phyloP scores from a whole-genome alignment of 2,888 invertebrate genomes.

The Synergus japonicus region DNA sequence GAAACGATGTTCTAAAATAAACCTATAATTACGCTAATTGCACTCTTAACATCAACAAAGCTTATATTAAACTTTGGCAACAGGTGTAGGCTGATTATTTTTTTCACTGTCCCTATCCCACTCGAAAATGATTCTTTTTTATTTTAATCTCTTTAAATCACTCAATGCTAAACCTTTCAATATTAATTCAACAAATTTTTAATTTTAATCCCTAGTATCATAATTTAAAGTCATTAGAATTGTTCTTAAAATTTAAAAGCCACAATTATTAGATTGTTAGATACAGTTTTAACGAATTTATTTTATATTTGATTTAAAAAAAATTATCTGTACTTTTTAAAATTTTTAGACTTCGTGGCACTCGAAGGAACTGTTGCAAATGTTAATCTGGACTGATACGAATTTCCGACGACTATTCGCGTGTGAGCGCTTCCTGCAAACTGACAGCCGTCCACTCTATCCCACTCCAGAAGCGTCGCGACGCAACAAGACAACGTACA shows the following conservation, averaged over 20 bases:
- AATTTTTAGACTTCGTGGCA: not conserved
- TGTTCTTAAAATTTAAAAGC: not conserved
- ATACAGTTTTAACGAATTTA: not conserved
- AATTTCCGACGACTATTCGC: conserved; percentile 54
- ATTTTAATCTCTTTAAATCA: not conserved
- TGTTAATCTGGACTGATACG: conserved; percentile 38
- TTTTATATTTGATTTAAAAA: not conserved
- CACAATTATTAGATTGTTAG: not conserved
- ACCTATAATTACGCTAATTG: conserved; percentile 16
- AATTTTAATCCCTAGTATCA: not conserved
- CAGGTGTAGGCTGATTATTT: not conserved
- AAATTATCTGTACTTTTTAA: not conserved
- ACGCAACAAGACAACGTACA: conserved; percentile 37
- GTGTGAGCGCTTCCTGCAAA: conserved; percentile 62
- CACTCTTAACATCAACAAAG: not conserved
- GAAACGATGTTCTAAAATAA: not conserved
- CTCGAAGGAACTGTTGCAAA: not conserved
- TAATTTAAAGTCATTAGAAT: not conserved
- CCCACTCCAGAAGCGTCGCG: conserved; percentile 50
- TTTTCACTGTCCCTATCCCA: not conserved
- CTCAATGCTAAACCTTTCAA: not conserved
- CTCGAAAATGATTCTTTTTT: conserved; percentile 9
- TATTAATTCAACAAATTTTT: not conserved
- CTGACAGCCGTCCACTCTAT: conserved; percentile 62
- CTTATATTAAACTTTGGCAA: not conserved